Percentiles rank a stretch among this genome's conserved stretches.
Conservation (phyloP, 2,888 invertebrate species). For the Melinopterus prodromus region DNA sequence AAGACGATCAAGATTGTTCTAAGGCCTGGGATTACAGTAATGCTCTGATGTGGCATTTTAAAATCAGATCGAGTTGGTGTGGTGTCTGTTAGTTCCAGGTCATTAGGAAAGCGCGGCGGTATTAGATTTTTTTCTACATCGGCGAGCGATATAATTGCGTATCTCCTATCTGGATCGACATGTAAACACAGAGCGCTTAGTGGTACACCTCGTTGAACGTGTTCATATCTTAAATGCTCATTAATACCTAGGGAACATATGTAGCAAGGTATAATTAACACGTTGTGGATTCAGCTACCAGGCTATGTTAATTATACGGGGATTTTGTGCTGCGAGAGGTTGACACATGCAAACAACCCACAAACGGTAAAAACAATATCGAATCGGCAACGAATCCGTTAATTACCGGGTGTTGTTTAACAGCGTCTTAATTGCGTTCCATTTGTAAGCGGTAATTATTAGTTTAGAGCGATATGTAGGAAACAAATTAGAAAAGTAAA, state of each 20-base stretch:
- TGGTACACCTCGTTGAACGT: constrained; percentile 4
- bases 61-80: not conserved
- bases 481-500: constrained; percentile 4
- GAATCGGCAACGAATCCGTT: not conserved
- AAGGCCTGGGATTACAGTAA: not conserved
- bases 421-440: not conserved
- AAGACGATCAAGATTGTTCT: constrained; percentile 4
- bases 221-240: not conserved
- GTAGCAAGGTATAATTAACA: constrained; percentile 4
- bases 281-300: constrained; percentile 4
- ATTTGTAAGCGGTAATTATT: not conserved
- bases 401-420: not conserved
- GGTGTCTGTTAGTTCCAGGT: constrained; percentile 4
- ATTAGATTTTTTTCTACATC: constrained; percentile 4
- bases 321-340: not conserved
- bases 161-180: not conserved
- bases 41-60: constrained; percentile 4
- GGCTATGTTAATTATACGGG: not conserved
- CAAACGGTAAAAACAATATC: not conserved
- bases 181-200: not conserved
- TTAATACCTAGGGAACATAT: not conserved
- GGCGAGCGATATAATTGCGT: not conserved
- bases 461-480: not conserved
- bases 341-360: not conserved
- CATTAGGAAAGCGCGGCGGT: not conserved